A percentile compares a stretch with the other conserved stretches of the same genome.
These are phyloP conservation scores for Euura saliciscinereae DNA, from an alignment of 1,140 invertebrate species.

Conservation along the genomic window DNA sequence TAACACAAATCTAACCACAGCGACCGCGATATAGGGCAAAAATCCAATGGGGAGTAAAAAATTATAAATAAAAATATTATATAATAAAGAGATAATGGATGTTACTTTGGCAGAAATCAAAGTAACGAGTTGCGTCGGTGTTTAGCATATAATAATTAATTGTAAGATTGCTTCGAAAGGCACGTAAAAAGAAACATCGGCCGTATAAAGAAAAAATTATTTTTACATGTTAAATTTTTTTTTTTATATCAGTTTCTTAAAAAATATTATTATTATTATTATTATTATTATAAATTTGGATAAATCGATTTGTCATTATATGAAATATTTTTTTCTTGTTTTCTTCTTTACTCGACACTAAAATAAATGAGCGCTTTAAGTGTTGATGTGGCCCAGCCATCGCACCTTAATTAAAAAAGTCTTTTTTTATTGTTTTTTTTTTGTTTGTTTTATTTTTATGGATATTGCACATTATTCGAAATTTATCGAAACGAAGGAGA, in stretches of 20 bases:
- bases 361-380: constrained; percentile 6
- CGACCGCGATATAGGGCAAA: background rate
- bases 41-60: background rate
- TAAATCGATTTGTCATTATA: background rate
- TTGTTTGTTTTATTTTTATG: background rate
- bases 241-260: background rate
- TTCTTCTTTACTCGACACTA: background rate
- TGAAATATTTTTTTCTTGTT: background rate
- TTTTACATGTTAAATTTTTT: background rate
- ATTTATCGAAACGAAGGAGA: background rate
- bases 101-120: background rate
- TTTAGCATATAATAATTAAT: background rate
- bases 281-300: background rate
- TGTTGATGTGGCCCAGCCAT: constrained; percentile 6
- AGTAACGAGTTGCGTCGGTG: background rate
- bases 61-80: no score
- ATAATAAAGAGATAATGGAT: background rate
- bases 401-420: background rate
- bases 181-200: background rate
- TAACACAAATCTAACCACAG: background rate
- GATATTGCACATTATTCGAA: background rate
- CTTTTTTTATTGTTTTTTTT: background rate
- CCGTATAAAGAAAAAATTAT: background rate
- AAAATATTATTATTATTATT: no score
- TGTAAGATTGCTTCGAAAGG: background rate